Percentiles rank a stretch among this genome's conserved stretches.
These are phyloP conservation scores for Eulacestoma nigropectus DNA, from an alignment of 2,113 vertebrate genomes.

Conservation along the genomic window DNA sequence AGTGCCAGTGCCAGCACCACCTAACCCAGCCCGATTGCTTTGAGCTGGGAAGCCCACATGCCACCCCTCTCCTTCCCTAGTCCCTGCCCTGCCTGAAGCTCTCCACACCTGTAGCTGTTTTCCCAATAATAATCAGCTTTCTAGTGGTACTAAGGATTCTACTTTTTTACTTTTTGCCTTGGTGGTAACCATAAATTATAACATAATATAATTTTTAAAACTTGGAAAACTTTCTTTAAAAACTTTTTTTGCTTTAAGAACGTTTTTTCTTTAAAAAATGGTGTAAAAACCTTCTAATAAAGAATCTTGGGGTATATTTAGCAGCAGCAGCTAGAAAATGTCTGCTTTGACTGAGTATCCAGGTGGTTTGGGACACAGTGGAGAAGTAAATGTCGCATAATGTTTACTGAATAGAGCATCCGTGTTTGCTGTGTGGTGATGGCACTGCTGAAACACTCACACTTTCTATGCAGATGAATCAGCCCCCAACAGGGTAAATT, in stretches of 20 bases:
- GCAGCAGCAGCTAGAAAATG: not conserved
- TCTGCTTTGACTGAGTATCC: not conserved
- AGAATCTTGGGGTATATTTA: not conserved
- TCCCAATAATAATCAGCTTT: not conserved
- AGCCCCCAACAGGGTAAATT: not conserved
- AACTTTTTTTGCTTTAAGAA: not conserved
- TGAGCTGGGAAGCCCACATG: not conserved
- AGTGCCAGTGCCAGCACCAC: not conserved
- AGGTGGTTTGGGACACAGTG: not conserved
- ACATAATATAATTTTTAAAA: not conserved
- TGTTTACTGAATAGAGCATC: not conserved
- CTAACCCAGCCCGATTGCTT: rapidly evolving
- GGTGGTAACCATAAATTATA: not conserved
- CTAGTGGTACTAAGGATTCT: not conserved
- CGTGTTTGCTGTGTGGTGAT: not conserved
- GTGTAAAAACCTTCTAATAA: not conserved
- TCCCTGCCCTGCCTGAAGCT: not conserved
- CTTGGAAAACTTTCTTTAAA: not conserved
- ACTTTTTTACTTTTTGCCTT: not conserved
- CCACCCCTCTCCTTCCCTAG: not conserved
- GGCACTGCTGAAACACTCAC: not conserved
- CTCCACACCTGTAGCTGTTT: not conserved
- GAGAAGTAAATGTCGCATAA: not conserved
- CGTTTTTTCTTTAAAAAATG: not conserved
- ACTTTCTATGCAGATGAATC: not conserved